Conservation (phyloP, 2,113 vertebrate species). For the Poeciliopsis turrubarensis region DNA sequence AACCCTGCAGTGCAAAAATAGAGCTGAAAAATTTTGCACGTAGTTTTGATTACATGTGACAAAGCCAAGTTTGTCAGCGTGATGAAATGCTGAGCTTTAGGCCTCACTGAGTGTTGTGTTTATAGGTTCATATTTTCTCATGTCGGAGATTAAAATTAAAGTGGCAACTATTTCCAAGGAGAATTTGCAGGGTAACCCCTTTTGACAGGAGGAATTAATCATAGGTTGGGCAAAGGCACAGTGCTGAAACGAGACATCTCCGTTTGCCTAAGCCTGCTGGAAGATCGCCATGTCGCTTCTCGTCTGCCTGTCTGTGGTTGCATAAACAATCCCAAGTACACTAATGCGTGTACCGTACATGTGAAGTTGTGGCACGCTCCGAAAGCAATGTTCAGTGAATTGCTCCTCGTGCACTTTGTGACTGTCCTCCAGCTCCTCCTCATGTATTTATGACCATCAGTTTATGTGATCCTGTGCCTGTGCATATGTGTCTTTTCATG, state of each 20-base stretch:
- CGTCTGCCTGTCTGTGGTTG: constrained; percentile 52
- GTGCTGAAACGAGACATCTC: constrained; percentile 49
- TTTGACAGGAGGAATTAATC: constrained; percentile 76
- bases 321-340: constrained; percentile 58
- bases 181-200: constrained; percentile 63
- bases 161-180: constrained; percentile 44
- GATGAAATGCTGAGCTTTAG: constrained; percentile 35
- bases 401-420: constrained; percentile 22
- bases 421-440: constrained; percentile 30
- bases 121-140: constrained; percentile 47
- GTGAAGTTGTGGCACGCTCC: constrained; percentile 51
- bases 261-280: constrained; percentile 52
- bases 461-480: constrained; percentile 16
- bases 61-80: constrained; percentile 23
- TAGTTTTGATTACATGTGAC: background rate
- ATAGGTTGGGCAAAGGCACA: constrained; percentile 32
- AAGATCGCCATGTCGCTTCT: constrained; percentile 64
- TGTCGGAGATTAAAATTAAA: constrained; percentile 54
- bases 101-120: constrained; percentile 29
- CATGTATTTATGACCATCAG: constrained; percentile 14
- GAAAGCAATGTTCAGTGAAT: constrained; percentile 46
- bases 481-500: constrained; percentile 27
- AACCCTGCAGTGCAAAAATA: background rate
- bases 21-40: no score
- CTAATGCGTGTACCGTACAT: constrained; percentile 32